Base-by-base conservation (phyloP, 2,113 vertebrate genomes). In the Paramisgurnus dabryanus region DNA sequence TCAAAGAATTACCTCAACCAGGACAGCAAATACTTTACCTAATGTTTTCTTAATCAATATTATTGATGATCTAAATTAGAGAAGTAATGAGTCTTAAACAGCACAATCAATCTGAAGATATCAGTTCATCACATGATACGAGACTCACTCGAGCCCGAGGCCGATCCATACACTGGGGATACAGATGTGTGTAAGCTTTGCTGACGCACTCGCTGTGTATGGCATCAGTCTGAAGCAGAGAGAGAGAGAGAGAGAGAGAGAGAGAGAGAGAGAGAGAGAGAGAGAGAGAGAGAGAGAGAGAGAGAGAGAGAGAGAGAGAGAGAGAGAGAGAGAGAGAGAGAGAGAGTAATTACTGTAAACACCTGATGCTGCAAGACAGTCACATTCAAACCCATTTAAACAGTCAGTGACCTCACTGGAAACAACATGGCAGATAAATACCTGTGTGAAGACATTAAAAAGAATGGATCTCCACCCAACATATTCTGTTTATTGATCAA, bases 261-360 rank as follows among this genome's bases (percentile, higher is more conserved):
- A 34, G 82, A 76, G 60, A 80, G 71, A 17, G 34, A 78, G 75
- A 34, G 27, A 34, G 3, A 34, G 27, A 34, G 27, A 34, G 27
- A 34, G 27, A 34, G 27, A 34, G 27, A 78, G 78, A 34, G 27
- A 34, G 27, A 34, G 27, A 34, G 27, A 34, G 3, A 34, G 27
- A 34, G 27, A 34, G 27, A 34, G 27, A 34, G 27, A 34, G 27
- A 34, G n/a, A n/a, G n/a, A n/a, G n/a, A n/a, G n/a, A n/a, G n/a
- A n/a, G n/a, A n/a, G n/a, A n/a, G n/a, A n/a, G n/a, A n/a, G 27
- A 27, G 27, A 27, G 27, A 27, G 27, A 27, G 82, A 76, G 60
- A 80, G 71, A 17, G 34, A 78, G 75, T 78, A 83, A 84, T 84
- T 84, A 84, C 73, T 77, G 73, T 58, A 55, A 77, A 80, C 49